Conservation (phyloP, 2,797 vertebrate species). For the Pseudomugil tenellus region DNA sequence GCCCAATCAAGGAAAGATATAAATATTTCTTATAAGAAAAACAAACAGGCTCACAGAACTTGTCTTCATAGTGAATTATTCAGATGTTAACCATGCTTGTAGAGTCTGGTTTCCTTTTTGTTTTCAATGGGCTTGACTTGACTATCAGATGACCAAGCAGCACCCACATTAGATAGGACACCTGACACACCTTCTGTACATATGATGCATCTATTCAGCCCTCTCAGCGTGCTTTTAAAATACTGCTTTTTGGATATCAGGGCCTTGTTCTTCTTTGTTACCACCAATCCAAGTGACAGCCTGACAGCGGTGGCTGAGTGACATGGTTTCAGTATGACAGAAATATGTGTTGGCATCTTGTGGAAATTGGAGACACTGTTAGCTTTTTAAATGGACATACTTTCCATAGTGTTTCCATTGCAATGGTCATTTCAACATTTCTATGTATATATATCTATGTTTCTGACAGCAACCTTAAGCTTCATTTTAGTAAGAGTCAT, state of each 20-base stretch:
- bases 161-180: conserved; percentile 46
- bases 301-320: conserved; percentile 39
- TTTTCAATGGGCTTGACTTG: conserved; percentile 36
- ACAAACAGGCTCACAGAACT: conserved; percentile 40
- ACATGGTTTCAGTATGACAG: conserved; percentile 38
- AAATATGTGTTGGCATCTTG: conserved; percentile 54
- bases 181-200: conserved; percentile 47
- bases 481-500: conserved; percentile 18
- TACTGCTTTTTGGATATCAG: conserved; percentile 44
- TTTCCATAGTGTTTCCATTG: conserved; percentile 18
- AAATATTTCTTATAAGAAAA: conserved; percentile 13
- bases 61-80: conserved; percentile 81
- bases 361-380: conserved; percentile 55
- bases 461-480: conserved; percentile 17
- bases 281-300: conserved; percentile 52
- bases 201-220: conserved; percentile 30
- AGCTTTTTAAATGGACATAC: conserved; percentile 20
- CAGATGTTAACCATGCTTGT: conserved; percentile 58
- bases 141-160: conserved; percentile 72
- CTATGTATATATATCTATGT: conserved; percentile 39
- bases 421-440: conserved; percentile 27
- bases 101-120: conserved; percentile 74
- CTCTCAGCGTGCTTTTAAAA: conserved; percentile 37
- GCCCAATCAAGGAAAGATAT: conserved; percentile 25
- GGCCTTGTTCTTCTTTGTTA: conserved; percentile 48